Percentiles rank a stretch among this genome's conserved stretches.
Conservation (phyloP, 2,888 invertebrate genomes). For the Acrocyrtus sp. region DNA sequence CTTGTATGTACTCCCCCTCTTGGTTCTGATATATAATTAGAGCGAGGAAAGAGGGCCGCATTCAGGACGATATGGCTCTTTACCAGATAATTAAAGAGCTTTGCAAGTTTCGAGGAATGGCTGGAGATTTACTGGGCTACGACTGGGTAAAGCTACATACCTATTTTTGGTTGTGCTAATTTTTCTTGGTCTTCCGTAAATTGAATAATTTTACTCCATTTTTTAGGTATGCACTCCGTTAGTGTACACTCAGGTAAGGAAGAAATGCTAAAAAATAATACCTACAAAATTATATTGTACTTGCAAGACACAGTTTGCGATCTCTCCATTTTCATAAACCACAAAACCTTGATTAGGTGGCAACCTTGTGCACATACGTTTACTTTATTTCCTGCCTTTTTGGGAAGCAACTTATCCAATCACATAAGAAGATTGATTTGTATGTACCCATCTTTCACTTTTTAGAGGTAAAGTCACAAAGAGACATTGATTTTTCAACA, state of each 20-base stretch:
- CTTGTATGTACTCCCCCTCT: no score
- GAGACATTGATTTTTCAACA: slow-evolving; percentile 87
- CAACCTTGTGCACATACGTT: slow-evolving; percentile 68
- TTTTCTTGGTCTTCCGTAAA: no score
- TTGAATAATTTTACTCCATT: no score
- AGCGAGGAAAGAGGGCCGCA: slow-evolving; percentile 65
- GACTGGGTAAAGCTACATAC: no score
- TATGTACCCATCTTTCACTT: slow-evolving; percentile 58
- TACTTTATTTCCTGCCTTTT: slow-evolving; percentile 68
- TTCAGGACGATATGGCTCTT: slow-evolving; percentile 67
- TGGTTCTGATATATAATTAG: no score
- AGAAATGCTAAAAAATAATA: no score
- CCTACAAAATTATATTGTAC: no score
- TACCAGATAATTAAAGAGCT: slow-evolving; percentile 68
- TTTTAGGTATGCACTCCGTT: slow-evolving; percentile 64
- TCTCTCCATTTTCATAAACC: no score
- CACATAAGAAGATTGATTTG: slow-evolving; percentile 46
- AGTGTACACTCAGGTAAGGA: slow-evolving; percentile 67
- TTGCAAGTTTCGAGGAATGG: slow-evolving; percentile 66
- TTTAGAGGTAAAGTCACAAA: slow-evolving; percentile 41
- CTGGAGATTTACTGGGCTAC: slow-evolving; percentile 64
- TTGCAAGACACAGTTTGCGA: no score
- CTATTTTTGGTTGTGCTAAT: background rate
- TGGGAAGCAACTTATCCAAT: slow-evolving; percentile 67
- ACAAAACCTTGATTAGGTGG: no score